Evolutionary conservation across 1,140 invertebrate species (phyloP).

Genomic region (Drosophila kohkoa): DNA sequence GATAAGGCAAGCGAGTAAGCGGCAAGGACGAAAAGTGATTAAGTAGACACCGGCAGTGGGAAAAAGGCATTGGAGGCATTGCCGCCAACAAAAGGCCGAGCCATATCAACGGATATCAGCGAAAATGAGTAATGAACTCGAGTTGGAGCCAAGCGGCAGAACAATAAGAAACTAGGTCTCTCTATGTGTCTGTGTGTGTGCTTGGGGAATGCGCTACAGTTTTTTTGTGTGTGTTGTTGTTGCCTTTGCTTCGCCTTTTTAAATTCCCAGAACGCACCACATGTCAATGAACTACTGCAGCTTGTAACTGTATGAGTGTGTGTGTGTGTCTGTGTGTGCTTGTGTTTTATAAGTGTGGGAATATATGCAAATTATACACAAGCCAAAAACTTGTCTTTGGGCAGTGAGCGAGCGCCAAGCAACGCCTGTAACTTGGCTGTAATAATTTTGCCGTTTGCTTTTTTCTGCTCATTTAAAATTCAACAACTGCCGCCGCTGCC

Average conservation of each 20-base stretch:
- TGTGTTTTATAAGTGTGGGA: slow-evolving; percentile 23
- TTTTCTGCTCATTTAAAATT: slow-evolving; percentile 81
- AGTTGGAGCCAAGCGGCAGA: slow-evolving; percentile 37
- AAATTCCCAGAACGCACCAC: slow-evolving; percentile 67
- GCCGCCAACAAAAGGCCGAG: slow-evolving; percentile 7
- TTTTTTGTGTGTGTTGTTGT: slow-evolving; percentile 21
- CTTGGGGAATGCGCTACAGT: slow-evolving; percentile 46
- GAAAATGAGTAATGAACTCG: slow-evolving; percentile 82
- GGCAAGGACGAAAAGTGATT: slow-evolving; percentile 65
- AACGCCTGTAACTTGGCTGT: slow-evolving; percentile 61
- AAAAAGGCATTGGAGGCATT: slow-evolving; percentile 14
- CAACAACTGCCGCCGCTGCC: slow-evolving; percentile 74
- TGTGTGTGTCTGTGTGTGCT: slow-evolving; percentile 3
- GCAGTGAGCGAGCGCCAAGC: slow-evolving; percentile 34
- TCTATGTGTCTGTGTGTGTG: slow-evolving; percentile 27
- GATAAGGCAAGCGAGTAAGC: slow-evolving; percentile 36
- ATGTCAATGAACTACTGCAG: slow-evolving; percentile 73
- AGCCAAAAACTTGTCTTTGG: slow-evolving; percentile 75
- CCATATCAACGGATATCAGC: slow-evolving; percentile 77
- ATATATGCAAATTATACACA: slow-evolving; percentile 70
- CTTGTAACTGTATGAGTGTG: slow-evolving; percentile 31
- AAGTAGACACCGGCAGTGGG: slow-evolving; percentile 51
- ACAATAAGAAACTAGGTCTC: slow-evolving; percentile 75
- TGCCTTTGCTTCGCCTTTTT: slow-evolving; percentile 29
- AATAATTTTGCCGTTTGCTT: slow-evolving; percentile 79